Conservation (phyloP, 2,113 vertebrate species). For the Perca fluviatilis region DNA sequence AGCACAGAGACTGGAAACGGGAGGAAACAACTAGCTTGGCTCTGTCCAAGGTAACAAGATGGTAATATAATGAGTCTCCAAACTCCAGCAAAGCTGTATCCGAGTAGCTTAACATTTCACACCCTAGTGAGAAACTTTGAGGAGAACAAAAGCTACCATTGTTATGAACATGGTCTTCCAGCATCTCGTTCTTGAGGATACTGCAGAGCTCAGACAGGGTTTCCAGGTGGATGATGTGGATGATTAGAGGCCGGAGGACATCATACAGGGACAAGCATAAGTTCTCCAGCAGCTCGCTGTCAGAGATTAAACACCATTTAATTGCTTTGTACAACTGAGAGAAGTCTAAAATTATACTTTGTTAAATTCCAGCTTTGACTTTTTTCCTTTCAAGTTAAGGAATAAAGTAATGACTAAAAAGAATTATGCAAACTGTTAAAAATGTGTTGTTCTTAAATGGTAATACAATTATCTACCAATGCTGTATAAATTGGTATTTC, state of each 20-base stretch:
- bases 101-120: neutral
- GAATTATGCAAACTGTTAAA: constrained; percentile 1
- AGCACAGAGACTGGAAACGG: neutral
- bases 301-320: constrained; percentile 35
- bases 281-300: constrained; percentile 94
- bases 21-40: neutral
- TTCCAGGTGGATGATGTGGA: constrained; percentile 97
- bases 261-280: constrained; percentile 96
- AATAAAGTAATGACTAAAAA: constrained; percentile 21
- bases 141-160: constrained; percentile 85
- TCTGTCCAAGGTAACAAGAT: too few species aligned
- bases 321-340: constrained; percentile 14
- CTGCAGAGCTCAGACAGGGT: constrained; percentile 97
- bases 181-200: constrained; percentile 98
- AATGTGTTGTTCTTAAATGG: neutral
- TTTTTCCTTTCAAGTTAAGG: constrained; percentile 8
- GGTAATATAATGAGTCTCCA: neutral
- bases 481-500: neutral
- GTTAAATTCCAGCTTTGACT: neutral
- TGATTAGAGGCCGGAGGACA: constrained; percentile 96
- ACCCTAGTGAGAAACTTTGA: neutral
- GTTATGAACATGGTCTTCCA: constrained; percentile 97
- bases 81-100: neutral
- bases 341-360: constrained; percentile 24
- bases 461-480: neutral